A percentile compares a stretch with the other conserved stretches of the same genome.
phyloP scores from a whole-genome alignment of 2,888 invertebrate genomes.

The Aquatica leii region DNA sequence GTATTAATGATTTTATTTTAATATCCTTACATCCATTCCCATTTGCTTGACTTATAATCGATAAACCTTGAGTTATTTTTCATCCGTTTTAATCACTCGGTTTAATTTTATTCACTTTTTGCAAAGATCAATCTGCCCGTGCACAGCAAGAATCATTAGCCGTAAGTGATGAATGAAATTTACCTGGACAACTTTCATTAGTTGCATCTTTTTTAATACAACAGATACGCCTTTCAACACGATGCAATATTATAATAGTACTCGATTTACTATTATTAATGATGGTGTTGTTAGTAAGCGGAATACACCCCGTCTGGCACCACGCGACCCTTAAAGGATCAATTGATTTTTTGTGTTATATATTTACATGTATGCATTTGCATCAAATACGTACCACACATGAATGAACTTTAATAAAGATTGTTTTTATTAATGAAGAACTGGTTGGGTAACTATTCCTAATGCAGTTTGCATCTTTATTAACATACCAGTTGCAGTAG shows the following conservation, averaged over 20 bases:
- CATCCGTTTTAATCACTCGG: neutral
- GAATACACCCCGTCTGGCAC: constrained; percentile 15
- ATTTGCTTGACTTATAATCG: constrained; percentile 9
- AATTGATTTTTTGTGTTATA: constrained; percentile 8
- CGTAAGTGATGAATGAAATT: constrained; percentile 43
- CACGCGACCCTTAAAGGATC: constrained; percentile 14
- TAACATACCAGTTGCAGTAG: constrained; percentile 23
- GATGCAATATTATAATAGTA: constrained; percentile 24
- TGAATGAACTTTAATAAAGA: constrained; percentile 18
- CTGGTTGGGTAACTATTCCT: constrained; percentile 21
- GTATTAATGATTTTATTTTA: constrained; percentile 14
- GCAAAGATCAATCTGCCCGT: neutral
- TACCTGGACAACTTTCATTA: constrained; percentile 37
- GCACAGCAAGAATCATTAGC: constrained; percentile 19
- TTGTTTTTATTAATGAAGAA: constrained; percentile 14
- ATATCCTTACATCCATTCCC: neutral
- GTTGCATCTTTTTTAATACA: constrained; percentile 33
- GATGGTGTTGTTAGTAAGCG: constrained; percentile 21
- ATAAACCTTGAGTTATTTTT: constrained; percentile 7
- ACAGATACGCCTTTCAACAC: constrained; percentile 28
- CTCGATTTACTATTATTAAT: constrained; percentile 31
- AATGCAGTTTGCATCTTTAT: constrained; percentile 20
- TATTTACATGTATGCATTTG: constrained; percentile 4
- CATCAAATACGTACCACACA: constrained; percentile 1
- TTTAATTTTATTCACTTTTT: neutral